Base-by-base conservation (phyloP, 2,797 vertebrate species). In the Ammospiza maritima region DNA sequence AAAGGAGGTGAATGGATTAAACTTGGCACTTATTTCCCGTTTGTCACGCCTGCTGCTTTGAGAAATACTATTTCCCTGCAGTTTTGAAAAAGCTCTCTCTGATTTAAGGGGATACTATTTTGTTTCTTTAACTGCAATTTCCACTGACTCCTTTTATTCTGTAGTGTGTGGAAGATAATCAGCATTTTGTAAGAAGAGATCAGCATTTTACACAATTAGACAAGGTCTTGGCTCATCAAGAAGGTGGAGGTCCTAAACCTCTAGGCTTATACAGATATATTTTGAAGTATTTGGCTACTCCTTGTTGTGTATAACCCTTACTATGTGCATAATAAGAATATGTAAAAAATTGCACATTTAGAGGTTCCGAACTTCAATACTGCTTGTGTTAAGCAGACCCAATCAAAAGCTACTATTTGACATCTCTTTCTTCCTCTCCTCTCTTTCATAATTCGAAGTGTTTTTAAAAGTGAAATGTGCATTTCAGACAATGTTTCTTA, bases 1-100 rank as follows among this genome's bases (percentile, higher is more conserved):
- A 90, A 88, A 83, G 23, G 34, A 95, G 25, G 38, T 48, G 61
- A 86, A 75, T 38, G 36, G 34, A 86, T 88, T 71, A 90, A 92
- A 88, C 54, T 53, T 21, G 7, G 44, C 16, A 70, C 27, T 78
- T 69, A 36, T 32, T 70, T 90, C 42, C 22, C 34, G 72, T 73
- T 87, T 93, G 56, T 89, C 50, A 85, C 13, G 18, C 48, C 54
- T 75, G 40, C 30, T 79, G 27, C 48, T 92, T 51, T 62, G 53
- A 60, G 32, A 47, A 78, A 72, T 44, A 29, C 18, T 47, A 5
- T 60, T 80, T 61, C 58, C 65, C 57, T 48, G 34, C 0, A 9
- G 50, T 80, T 90, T 80, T 82, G n/a, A 85, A 65, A 69, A 74
- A 36, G 25, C 12, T 54, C 34, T 85, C 32, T 78, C 34, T 20